Conservation (phyloP, 2,888 invertebrate species). For the Orgyia antiqua region DNA sequence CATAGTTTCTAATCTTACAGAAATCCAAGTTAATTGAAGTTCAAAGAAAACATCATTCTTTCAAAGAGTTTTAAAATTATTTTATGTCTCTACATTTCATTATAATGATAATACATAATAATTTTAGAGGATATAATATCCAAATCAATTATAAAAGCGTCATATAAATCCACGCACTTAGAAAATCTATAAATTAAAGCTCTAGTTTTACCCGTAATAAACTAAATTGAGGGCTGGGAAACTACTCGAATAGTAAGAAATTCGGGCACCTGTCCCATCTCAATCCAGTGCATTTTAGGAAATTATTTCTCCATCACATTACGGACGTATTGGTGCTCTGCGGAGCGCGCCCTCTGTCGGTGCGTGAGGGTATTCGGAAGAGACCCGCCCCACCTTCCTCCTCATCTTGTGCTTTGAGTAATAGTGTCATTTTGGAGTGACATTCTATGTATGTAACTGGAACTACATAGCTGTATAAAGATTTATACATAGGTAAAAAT, state of each 20-base stretch:
- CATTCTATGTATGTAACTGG: no score
- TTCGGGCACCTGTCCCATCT: slow-evolving; percentile 41
- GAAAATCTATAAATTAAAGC: slow-evolving; percentile 13
- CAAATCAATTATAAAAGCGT: no score
- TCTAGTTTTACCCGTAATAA: slow-evolving; percentile 37
- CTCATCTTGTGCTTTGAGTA: slow-evolving; percentile 29
- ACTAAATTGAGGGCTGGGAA: slow-evolving; percentile 60
- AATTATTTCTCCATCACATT: slow-evolving; percentile 71
- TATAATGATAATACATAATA: no score
- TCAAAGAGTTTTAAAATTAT: no score
- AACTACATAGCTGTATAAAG: slow-evolving; percentile 20
- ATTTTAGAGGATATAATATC: no score
- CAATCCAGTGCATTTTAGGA: slow-evolving; percentile 69
- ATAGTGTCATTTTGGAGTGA: slow-evolving; percentile 36
- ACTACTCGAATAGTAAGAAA: slow-evolving; percentile 44
- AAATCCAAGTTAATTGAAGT: no score
- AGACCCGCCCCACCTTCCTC: slow-evolving; percentile 26
- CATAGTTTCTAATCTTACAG: no score
- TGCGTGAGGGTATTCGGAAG: slow-evolving; percentile 61
- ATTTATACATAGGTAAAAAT: no score
- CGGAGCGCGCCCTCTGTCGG: slow-evolving; percentile 62
- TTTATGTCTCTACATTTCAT: no score
- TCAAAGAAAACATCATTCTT: no score
- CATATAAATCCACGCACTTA: background rate
- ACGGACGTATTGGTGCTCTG: slow-evolving; percentile 59